A percentile compares a stretch with the other conserved stretches of the same genome.
These are phyloP conservation scores for Rallus crepitans DNA, from an alignment of 2,797 vertebrate species.

Conservation along the genomic window DNA sequence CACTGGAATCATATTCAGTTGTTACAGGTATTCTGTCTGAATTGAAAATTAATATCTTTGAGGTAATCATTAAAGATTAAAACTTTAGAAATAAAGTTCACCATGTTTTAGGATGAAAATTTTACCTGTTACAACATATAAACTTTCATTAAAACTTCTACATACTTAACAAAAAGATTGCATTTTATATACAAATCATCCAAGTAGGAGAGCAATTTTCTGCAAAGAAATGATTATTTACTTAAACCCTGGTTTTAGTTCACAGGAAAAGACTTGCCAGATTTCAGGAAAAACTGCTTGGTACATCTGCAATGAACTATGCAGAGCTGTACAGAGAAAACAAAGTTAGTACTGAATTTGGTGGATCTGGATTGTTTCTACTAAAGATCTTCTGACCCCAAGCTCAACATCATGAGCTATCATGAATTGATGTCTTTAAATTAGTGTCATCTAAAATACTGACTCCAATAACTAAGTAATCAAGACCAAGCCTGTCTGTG, in stretches of 20 bases:
- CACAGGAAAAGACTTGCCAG: not conserved
- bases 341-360: not conserved
- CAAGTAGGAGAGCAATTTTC: not conserved
- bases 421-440: not conserved
- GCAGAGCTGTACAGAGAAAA: not conserved
- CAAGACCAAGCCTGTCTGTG: not conserved
- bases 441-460: not conserved
- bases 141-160: not conserved
- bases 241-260: not conserved
- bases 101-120: not conserved
- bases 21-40: not conserved
- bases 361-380: not conserved
- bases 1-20: not conserved
- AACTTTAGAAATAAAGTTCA: not conserved
- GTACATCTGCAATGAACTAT: not conserved
- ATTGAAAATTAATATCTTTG: not conserved
- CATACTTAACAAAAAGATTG: not conserved
- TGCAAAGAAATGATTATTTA: not conserved
- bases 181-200: not conserved
- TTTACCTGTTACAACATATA: not conserved
- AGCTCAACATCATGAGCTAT: not conserved
- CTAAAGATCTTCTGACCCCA: not conserved
- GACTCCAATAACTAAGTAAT: not conserved
- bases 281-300: not conserved
- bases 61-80: not conserved